Evolutionary conservation across 2,888 invertebrate species (phyloP).

Genomic region (Papilio protenor): DNA sequence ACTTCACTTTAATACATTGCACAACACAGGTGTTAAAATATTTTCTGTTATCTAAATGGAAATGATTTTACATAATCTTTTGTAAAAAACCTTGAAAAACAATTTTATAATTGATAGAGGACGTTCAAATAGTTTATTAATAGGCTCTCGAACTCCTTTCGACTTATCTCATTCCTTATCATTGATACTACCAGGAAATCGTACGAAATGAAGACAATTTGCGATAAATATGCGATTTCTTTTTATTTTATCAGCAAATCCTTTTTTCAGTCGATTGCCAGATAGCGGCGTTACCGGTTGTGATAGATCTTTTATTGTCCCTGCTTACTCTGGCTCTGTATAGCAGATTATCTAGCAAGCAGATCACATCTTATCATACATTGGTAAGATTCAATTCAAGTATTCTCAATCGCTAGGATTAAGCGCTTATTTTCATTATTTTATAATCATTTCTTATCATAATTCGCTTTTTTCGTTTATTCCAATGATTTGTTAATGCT

Average conservation of each 20-base stretch:
- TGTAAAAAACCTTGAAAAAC: background rate
- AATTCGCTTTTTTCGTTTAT: background rate
- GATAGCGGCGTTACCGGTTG: conserved; percentile 75
- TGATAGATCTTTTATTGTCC: conserved; percentile 54
- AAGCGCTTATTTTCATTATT: conserved; percentile 6
- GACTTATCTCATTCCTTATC: conserved; percentile 69
- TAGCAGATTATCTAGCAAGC: conserved; percentile 45
- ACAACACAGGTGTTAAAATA: too few relatives aligned
- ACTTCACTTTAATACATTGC: too few relatives aligned
- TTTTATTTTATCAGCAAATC: conserved; percentile 73
- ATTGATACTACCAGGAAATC: conserved; percentile 70
- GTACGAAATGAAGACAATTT: conserved; percentile 73
- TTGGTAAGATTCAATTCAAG: conserved; percentile 54
- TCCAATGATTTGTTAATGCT: background rate
- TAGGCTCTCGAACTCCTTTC: conserved; percentile 55
- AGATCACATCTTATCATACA: conserved; percentile 60
- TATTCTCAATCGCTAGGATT: conserved; percentile 32
- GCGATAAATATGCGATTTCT: conserved; percentile 77
- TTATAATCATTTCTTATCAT: conserved; percentile 19
- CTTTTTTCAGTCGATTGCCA: conserved; percentile 78
- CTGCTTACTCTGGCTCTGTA: conserved; percentile 34
- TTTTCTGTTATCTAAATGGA: too few relatives aligned
- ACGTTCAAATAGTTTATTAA: conserved; percentile 48
- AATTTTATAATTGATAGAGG: background rate
- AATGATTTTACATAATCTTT: background rate